Evolutionary conservation across 2,888 invertebrate genomes (phyloP).

Genomic region (Platycheirus rosarum): DNA sequence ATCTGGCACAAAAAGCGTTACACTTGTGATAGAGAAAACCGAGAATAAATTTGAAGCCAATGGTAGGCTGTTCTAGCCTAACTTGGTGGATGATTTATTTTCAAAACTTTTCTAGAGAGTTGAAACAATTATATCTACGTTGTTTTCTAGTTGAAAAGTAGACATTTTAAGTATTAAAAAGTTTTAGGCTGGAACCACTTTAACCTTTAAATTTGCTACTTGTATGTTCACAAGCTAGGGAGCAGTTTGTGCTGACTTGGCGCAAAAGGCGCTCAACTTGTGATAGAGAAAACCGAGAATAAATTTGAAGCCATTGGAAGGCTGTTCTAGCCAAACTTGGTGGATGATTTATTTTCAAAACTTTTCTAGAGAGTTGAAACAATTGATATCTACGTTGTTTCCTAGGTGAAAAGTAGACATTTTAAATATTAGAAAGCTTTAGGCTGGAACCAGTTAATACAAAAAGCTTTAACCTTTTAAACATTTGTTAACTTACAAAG

Average conservation of each 20-base stretch:
- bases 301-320: slow-evolving; percentile 59
- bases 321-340: slow-evolving; percentile 78
- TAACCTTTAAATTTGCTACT: no score
- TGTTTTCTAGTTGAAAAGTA: slow-evolving; percentile 59
- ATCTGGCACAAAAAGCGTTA: slow-evolving; percentile 79
- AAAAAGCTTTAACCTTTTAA: no score
- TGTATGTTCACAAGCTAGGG: no score
- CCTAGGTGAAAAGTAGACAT: slow-evolving; percentile 42
- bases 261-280: slow-evolving; percentile 80
- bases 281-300: slow-evolving; percentile 76
- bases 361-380: slow-evolving; percentile 44
- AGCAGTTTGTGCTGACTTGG: slow-evolving; percentile 75
- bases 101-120: slow-evolving; percentile 43
- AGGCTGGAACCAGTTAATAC: no score
- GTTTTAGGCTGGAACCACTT: no score
- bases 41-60: slow-evolving; percentile 60
- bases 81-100: slow-evolving; percentile 55
- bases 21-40: slow-evolving; percentile 78
- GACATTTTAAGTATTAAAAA: background rate
- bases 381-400: slow-evolving; percentile 44
- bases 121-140: slow-evolving; percentile 1
- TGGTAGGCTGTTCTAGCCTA: slow-evolving; percentile 78
- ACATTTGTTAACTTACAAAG: background rate
- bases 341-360: slow-evolving; percentile 42
- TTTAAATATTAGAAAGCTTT: no score